These are phyloP conservation scores for Corythornis cristatus DNA, from an alignment of 2,113 vertebrate species.

Conservation along the genomic window DNA sequence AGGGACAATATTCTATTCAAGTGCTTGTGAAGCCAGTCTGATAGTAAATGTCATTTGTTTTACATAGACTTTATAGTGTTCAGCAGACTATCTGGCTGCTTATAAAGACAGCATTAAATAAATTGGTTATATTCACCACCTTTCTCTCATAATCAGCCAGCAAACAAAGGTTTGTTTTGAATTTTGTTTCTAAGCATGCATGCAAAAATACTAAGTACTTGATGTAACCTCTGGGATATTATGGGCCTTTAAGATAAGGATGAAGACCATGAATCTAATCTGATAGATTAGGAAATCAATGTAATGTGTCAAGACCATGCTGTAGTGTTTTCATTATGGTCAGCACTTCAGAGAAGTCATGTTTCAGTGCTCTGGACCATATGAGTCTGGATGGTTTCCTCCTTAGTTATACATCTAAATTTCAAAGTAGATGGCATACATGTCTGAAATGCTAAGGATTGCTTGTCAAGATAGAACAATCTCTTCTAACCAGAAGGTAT, in stretches of 20 bases:
- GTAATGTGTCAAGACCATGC: neutral
- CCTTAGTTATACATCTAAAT: neutral
- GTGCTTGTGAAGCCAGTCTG: neutral
- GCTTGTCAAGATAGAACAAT: neutral
- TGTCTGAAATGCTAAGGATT: neutral
- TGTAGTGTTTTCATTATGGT: neutral
- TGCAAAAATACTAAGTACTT: neutral
- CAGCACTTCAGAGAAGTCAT: neutral
- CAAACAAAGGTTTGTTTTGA: neutral
- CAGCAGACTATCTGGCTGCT: neutral
- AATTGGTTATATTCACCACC: neutral
- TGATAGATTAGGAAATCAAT: neutral
- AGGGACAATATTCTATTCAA: neutral
- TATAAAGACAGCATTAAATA: neutral
- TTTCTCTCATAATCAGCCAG: neutral
- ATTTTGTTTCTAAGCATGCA: neutral
- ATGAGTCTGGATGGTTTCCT: neutral
- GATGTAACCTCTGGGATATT: neutral
- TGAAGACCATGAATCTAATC: neutral
- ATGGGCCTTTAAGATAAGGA: slow-evolving; percentile 16
- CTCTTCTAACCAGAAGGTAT: neutral
- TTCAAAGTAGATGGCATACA: neutral
- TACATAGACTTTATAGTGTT: neutral
- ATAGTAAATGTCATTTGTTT: neutral
- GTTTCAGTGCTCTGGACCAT: neutral